Percentiles rank a stretch among this genome's conserved stretches.
Evolutionary conservation across 2,113 vertebrate genomes (phyloP).

Genomic region (Semicossyphus pulcher): DNA sequence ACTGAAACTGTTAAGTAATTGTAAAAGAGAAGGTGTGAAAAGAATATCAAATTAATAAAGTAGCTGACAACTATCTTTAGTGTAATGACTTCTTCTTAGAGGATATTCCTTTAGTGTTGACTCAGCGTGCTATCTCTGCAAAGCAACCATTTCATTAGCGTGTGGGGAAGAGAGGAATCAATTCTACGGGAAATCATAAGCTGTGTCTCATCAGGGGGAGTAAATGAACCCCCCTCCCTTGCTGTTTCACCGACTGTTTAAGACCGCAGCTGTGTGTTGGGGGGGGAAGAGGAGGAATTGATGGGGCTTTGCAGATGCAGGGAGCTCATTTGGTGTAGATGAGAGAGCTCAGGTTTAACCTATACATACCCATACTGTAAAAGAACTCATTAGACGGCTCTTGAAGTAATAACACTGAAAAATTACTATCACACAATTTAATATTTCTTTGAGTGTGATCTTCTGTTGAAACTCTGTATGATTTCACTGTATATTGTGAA

Average conservation of each 20-base stretch:
- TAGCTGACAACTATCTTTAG: conserved; percentile 32
- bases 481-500: too few relatives aligned
- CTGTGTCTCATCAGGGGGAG: conserved; percentile 65
- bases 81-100: conserved; percentile 52
- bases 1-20: background rate
- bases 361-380: too few relatives aligned
- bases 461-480: too few relatives aligned
- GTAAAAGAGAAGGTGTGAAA: conserved; percentile 39
- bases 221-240: conserved; percentile 60
- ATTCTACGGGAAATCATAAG: conserved; percentile 71
- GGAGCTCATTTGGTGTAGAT: background rate
- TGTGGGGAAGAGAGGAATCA: conserved; percentile 11
- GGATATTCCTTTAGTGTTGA: conserved; percentile 51
- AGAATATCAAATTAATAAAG: conserved; percentile 47
- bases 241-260: conserved; percentile 32
- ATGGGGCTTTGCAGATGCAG: background rate
- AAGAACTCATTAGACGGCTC: too few relatives aligned
- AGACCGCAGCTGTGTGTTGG: conserved; percentile 31
- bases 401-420: too few relatives aligned
- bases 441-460: too few relatives aligned
- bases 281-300: background rate
- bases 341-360: background rate
- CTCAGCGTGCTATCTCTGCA: conserved; percentile 61
- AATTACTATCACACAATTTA: too few relatives aligned
- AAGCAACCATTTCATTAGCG: conserved; percentile 70